Conservation (phyloP, 2,888 invertebrate species). For the Homarus gammarus region DNA sequence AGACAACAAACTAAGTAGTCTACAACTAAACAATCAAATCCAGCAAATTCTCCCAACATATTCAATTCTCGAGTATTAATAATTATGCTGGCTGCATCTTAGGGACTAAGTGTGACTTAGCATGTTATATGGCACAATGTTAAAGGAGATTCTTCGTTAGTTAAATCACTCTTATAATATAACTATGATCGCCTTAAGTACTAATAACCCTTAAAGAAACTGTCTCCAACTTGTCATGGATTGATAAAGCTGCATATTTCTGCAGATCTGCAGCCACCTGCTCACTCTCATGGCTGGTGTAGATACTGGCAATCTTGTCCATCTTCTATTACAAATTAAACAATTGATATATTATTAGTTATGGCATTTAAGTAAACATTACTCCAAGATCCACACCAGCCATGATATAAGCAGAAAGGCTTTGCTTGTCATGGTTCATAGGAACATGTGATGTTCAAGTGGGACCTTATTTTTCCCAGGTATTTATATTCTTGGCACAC, state of each 20-base stretch:
- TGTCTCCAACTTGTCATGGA: conserved; percentile 73
- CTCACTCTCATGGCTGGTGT: conserved; percentile 28
- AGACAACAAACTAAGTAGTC: conserved; percentile 69
- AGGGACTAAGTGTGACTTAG: conserved; percentile 73
- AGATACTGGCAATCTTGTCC: background rate
- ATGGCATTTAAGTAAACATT: background rate
- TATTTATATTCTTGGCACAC: conserved; percentile 60
- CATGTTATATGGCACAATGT: conserved; percentile 75
- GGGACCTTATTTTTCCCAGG: conserved; percentile 55
- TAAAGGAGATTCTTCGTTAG: conserved; percentile 74
- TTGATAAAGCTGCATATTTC: conserved; percentile 66
- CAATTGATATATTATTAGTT: background rate
- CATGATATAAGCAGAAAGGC: conserved; percentile 45
- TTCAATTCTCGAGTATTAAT: conserved; percentile 72
- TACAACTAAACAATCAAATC: conserved; percentile 69
- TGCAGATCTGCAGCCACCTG: conserved; percentile 60
- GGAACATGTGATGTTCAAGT: conserved; percentile 69
- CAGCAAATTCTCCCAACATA: conserved; percentile 73
- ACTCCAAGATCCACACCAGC: conserved; percentile 5
- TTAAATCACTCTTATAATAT: conserved; percentile 70
- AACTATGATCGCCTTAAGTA: conserved; percentile 71
- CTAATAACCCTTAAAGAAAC: conserved; percentile 71
- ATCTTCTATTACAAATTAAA: background rate
- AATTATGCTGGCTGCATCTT: conserved; percentile 73
- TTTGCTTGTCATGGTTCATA: conserved; percentile 72